These are phyloP conservation scores for Felis catus DNA, from an alignment of 2,113 vertebrate species.

Conservation along the genomic window F.catus_Fca126_mat1.0 CM031418.1:102523501-102524000, in stretches of 20 bases:
- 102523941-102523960: neutral
- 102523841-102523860: slow-evolving; percentile 17
- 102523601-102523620: neutral
- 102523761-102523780: slow-evolving; percentile 57
- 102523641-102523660: slow-evolving; percentile 12
- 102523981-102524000: neutral
- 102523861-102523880: neutral
- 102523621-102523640: neutral
- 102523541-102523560: slow-evolving; percentile 25
- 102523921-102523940: slow-evolving; percentile 19
- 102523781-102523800: slow-evolving; percentile 6
- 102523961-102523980: neutral
- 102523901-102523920: neutral
- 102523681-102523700: slow-evolving; percentile 58
- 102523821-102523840: neutral
- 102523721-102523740: slow-evolving; percentile 52
- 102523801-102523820: slow-evolving; percentile 14
- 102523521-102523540: slow-evolving; percentile 32
- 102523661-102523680: neutral
- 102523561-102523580: slow-evolving; percentile 25
- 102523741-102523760: neutral
- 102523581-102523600: slow-evolving; percentile 13
- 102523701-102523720: slow-evolving; percentile 28
- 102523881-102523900: slow-evolving; percentile 48
- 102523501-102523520: slow-evolving; percentile 30